Base-by-base conservation (phyloP, 2,797 vertebrate genomes). In the Fistularia commersonii region DNA sequence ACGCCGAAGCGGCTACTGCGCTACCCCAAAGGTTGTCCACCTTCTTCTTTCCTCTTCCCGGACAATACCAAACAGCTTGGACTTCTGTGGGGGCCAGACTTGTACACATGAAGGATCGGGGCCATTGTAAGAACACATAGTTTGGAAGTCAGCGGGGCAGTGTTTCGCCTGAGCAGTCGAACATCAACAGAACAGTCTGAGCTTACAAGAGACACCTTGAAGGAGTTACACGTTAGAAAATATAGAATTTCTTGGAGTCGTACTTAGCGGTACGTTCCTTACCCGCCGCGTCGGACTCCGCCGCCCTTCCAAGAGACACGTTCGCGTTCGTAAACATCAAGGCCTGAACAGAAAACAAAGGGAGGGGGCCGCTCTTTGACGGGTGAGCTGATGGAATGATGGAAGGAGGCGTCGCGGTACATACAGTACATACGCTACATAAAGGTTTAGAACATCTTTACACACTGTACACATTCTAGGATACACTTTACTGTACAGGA, bases 161-260 rank as follows among this genome's bases (percentile, higher is more conserved):
- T 87, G 83, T 84, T 88, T 66, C 84, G 86, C 90, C 89, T 89
- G 88, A 91, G 90, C 77, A 81, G 80, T 84, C 75, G 58, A 75
- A 81, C 83, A 76, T 64, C 69, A 77, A 81, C 76, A 84, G 55
- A 86, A 87, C 83, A 87, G 86, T 88, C 82, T 73, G 61, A 58
- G 38, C 72, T 71, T 69, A 81, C 76, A 72, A 77, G 56, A 64
- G 74, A 77, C 73, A 70, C 57, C 61, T 68, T 60, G 61, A 48
- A 65, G 64, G 64, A 72, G 59, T 66, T 76, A 64, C n/a, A n/a
- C n/a, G n/a, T n/a, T n/a, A n/a, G 11, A 70, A 77, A 75, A n/a
- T n/a, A n/a, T n/a, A n/a, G n/a, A n/a, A n/a, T n/a, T n/a, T n/a
- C n/a, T n/a, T n/a, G n/a, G n/a, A n/a, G n/a, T n/a, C n/a, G n/a